A percentile compares a stretch with the other conserved stretches of the same genome.
Evolutionary conservation across 2,888 invertebrate genomes (phyloP).

Genomic region (Tanypteryx hageni): DNA sequence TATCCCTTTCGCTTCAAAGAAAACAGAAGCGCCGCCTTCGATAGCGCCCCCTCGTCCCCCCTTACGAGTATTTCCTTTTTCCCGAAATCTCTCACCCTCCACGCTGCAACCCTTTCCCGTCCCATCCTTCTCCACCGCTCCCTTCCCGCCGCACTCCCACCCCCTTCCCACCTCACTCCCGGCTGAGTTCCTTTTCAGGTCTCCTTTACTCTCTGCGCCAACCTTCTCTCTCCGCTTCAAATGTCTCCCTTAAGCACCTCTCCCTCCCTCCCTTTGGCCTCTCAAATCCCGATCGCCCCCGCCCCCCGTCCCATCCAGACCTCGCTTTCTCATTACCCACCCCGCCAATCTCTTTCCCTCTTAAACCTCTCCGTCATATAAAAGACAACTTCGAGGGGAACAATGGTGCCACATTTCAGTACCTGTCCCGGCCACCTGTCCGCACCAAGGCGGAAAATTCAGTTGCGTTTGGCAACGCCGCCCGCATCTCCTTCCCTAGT

Average conservation of each 20-base stretch:
- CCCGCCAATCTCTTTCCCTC: not conserved
- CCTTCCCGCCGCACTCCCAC: not conserved
- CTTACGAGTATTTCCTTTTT: too few relatives aligned
- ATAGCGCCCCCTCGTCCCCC: too few relatives aligned
- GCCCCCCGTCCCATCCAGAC: not conserved
- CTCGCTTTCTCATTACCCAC: constrained; percentile 41
- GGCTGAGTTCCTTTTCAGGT: not conserved
- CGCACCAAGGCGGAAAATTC: constrained; percentile 57
- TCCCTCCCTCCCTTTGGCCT: not conserved
- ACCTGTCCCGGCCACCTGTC: constrained; percentile 58
- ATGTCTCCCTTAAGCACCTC: not conserved
- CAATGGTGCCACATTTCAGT: constrained; percentile 60
- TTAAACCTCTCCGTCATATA: constrained; percentile 9
- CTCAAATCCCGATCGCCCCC: not conserved
- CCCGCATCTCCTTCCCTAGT: constrained; percentile 31
- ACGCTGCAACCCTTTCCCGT: not conserved
- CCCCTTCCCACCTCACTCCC: not conserved
- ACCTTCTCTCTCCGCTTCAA: not conserved
- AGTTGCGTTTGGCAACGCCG: constrained; percentile 53
- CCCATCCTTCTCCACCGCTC: not conserved
- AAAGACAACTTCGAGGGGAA: constrained; percentile 21
- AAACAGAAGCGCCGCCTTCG: too few relatives aligned
- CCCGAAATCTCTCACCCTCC: too few relatives aligned
- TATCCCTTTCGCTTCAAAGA: too few relatives aligned
- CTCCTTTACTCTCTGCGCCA: not conserved